Evolutionary conservation across 2,113 vertebrate genomes (phyloP), one percentile per base, ranked within the genome.

Genomic region (Protomyctophum bolini): DNA sequence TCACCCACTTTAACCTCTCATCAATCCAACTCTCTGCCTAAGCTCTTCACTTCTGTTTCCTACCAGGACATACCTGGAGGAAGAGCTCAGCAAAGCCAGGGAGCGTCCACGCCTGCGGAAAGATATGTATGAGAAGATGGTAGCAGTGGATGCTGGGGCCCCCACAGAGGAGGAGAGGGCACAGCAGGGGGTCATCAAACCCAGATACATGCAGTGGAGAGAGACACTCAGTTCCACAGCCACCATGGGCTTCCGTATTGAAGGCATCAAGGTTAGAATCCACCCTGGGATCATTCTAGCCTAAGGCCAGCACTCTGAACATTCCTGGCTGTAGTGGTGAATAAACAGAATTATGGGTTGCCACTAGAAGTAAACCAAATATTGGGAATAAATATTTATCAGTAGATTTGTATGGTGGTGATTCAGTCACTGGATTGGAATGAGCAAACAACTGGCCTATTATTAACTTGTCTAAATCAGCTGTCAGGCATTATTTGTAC

Each of bases 81-180:
- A 97, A 69, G 96, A 97, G 84, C 90, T 97, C 66, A 87, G 88
- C 10, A 96, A 96, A 83, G 96, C 95, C 0, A 92, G 94, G 10
- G 94, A 95, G 79, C 86, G 87, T 51, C 96, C 96, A 12, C 92
- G 94, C 50, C 86, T 94, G 21, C 87, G 96, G 58, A 93, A 83
- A 67, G 95, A 97, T 85, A 96, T 97, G 96, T 96, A 95, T 5
- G 95, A 96, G 15, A 97, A 97, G 86, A 97, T 97, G 96, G 91
- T 97, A 7, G 94, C 94, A 0, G 94, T 97, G 83, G 96, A 97
- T 63, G 96, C 96, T 0, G 83, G 80, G 0, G 95, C 96, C 0
- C 95, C 96, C 2, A 96, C 93, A 0, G 77, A 92, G 0, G 83
- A 96, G 87, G 96, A 97, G 77, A 93, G 88, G 0, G 84, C 86